Evolutionary conservation across 2,797 vertebrate genomes (phyloP), one percentile per base, ranked within the genome.

Genomic region (Hylomyscus alleni): DNA sequence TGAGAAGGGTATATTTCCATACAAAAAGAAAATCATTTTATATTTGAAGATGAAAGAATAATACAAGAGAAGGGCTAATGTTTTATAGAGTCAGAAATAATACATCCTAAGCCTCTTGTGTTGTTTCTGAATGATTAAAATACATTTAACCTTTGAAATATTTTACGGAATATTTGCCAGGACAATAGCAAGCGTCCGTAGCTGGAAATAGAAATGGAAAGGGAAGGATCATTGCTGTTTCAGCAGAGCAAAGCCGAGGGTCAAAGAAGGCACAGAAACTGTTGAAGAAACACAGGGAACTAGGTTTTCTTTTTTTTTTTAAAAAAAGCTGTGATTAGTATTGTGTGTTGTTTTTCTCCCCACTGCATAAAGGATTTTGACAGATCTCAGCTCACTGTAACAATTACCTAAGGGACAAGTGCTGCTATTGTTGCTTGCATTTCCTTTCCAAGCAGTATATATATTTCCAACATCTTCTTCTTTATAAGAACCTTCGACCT

Each of bases 1-100:
- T 47, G 26, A 60, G 78, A 96, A 89, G 58, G 78, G 58, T 85
- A 89, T n/a, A 95, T 96, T 97, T 96, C 91, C 58, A 91, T 83
- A 93, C 58, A 93, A 94, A 95, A 19, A 84, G 83, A 22, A 89
- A 92, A 86, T 92, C 29, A 77, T 94, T 93, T 26, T 60, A 89
- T 90, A 86, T 82, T 95, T 91, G 34, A 14, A 54, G 65, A 85
- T 85, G 47, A 44, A 80, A 95, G 15, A 58, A 90, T 88, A 76
- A 92, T 80, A 29, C 78, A 87, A 80, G 72, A 77, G 44, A 93
- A 94, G 10, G n/a, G 29, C 89, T 95, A 96, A 89, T 94, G 4
- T 94, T 94, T 96, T 94, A 60, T 54, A 92, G 31, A 93, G 56
- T 13, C 26, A 19, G 11, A 65, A 87, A 37, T 90, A 93, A 78